Evolutionary conservation across 2,113 vertebrate species (phyloP).

Genomic region (Otis tarda): DNA sequence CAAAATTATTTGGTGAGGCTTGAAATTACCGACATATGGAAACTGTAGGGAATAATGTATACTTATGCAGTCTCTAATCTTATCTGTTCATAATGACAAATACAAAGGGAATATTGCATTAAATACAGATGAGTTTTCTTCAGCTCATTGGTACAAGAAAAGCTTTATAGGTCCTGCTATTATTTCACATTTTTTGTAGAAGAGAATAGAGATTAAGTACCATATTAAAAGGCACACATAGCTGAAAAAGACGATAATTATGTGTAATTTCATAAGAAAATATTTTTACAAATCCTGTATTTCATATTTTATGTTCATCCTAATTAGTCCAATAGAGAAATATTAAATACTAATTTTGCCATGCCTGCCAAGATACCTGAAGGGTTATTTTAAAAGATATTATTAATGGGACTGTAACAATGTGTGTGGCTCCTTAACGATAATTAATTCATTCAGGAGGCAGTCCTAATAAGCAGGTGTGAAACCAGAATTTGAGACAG

Average conservation of each 20-base stretch:
- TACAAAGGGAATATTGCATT: background rate
- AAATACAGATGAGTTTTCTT: background rate
- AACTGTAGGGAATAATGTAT: background rate
- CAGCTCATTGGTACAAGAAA: background rate
- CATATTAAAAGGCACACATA: slow-evolving; percentile 12
- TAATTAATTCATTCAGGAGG: slow-evolving; percentile 20
- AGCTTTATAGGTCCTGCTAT: slow-evolving; percentile 2
- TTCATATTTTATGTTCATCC: slow-evolving; percentile 41
- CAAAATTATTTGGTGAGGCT: background rate
- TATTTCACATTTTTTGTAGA: slow-evolving; percentile 22
- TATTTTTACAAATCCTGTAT: slow-evolving; percentile 58
- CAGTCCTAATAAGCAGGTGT: slow-evolving; percentile 4
- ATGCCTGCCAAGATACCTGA: slow-evolving; percentile 46
- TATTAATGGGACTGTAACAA: slow-evolving; percentile 34
- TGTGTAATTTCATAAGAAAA: slow-evolving; percentile 39
- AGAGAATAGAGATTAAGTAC: slow-evolving; percentile 2
- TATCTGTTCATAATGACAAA: background rate
- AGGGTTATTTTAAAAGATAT: slow-evolving; percentile 36
- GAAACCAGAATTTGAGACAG: slow-evolving; percentile 29
- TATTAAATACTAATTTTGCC: slow-evolving; percentile 54
- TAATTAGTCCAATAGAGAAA: slow-evolving; percentile 49
- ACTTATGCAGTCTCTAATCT: background rate
- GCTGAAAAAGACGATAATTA: slow-evolving; percentile 47
- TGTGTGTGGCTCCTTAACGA: background rate
- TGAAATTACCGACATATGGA: background rate